Evolutionary conservation across 1,140 invertebrate species (phyloP).

Genomic region (Andrena cerasifolii): DNA sequence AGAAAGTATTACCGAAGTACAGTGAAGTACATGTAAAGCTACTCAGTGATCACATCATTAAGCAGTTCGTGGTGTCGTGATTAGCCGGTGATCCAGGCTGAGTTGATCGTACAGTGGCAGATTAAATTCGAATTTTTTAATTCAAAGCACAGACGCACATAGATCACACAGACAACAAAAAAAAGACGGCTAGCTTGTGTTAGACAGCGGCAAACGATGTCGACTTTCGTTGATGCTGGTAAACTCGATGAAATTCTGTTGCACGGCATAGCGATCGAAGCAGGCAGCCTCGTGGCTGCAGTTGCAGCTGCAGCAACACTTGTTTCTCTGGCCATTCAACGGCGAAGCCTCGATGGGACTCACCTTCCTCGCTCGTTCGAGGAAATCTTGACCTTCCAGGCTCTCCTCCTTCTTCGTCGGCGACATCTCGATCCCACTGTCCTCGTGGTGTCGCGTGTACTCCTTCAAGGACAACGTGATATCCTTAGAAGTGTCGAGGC

Average conservation of each 20-base stretch:
- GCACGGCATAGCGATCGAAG: slow-evolving; percentile 23
- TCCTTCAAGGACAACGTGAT: slow-evolving; percentile 42
- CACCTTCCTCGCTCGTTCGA: slow-evolving; percentile 79
- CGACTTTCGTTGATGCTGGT: slow-evolving; percentile 40
- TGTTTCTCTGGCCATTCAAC: slow-evolving; percentile 33
- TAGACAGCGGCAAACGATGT: slow-evolving; percentile 30
- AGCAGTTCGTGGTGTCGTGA: no score
- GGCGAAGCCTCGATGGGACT: slow-evolving; percentile 57
- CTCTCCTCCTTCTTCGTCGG: slow-evolving; percentile 58
- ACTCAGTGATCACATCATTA: no score
- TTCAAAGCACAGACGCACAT: not conserved
- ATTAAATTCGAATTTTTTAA: not conserved
- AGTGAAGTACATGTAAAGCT: not conserved
- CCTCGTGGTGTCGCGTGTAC: slow-evolving; percentile 51
- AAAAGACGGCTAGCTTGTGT: slow-evolving; percentile 35
- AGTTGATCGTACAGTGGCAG: slow-evolving; percentile 4
- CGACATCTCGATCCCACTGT: slow-evolving; percentile 69
- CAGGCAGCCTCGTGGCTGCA: slow-evolving; percentile 19
- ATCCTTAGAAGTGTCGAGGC: slow-evolving; percentile 31
- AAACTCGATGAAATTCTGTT: slow-evolving; percentile 32
- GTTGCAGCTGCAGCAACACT: slow-evolving; percentile 37
- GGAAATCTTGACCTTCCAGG: slow-evolving; percentile 71
- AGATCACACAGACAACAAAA: slow-evolving; percentile 1
- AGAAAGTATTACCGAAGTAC: not conserved
- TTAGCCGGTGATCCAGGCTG: not conserved